Percentiles rank a stretch among this genome's conserved stretches.
These are phyloP conservation scores for Micrastur ruficollis DNA, from an alignment of 2,797 vertebrate genomes.

Conservation along the genomic window DNA sequence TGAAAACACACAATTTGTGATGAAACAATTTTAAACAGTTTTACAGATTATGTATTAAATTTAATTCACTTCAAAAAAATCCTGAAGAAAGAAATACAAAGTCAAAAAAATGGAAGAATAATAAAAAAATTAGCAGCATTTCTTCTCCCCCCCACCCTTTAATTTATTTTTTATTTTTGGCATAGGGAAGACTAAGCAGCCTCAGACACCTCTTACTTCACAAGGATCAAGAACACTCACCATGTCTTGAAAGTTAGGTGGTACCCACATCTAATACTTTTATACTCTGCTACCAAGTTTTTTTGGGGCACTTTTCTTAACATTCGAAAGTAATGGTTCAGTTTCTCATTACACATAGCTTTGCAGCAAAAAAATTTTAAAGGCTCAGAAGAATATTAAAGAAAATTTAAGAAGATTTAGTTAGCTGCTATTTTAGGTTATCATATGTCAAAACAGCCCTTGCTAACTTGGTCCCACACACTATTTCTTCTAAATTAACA, in stretches of 20 bases:
- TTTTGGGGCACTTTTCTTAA: background rate
- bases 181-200: background rate
- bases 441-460: background rate
- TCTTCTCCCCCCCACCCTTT: background rate
- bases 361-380: background rate
- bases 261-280: background rate
- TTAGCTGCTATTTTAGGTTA: background rate
- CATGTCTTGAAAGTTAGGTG: background rate
- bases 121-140: background rate
- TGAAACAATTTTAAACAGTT: background rate
- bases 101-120: background rate
- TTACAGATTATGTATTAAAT: background rate
- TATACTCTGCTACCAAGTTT: background rate
- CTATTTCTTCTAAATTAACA: background rate
- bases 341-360: background rate
- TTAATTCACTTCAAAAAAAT: background rate
- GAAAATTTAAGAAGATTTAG: background rate
- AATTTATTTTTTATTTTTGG: background rate
- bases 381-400: background rate
- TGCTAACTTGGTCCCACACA: background rate
- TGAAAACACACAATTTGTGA: background rate
- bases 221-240: accelerated
- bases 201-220: background rate
- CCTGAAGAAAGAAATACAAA: background rate
- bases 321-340: background rate